Evolutionary conservation across 2,113 vertebrate species (phyloP), one percentile per base, ranked within the genome.

Genomic region (Colinus virginianus): DNA sequence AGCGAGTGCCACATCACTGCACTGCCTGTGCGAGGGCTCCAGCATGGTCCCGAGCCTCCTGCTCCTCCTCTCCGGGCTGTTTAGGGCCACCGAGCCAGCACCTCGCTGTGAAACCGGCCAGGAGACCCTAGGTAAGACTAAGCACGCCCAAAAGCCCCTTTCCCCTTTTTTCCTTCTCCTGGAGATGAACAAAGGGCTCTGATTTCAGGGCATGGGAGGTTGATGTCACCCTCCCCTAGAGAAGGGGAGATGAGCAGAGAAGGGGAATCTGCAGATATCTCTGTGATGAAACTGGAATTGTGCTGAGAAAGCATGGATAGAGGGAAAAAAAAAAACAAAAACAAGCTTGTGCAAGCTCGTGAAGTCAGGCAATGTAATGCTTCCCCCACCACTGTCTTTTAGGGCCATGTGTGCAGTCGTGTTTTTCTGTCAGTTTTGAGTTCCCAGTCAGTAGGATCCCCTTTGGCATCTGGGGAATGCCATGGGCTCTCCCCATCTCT

Each of bases 1-100:
- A 83, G 93, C 61, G 40, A 95, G 94, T 98, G 99, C 99, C 98
- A 98, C 98, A 98, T 98, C 98, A 97, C 97, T 78, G 93, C 13
- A 81, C 85, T 88, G 88, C 72, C 67, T 45, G 81, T 20, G 40
- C 91, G 38, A 85, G 58, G 86, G 81, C 90, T 98, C 98, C 98
- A 96, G 58, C 94, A 95, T 98, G 97, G 75, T 94, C 88, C 90
- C 87, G 74, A 94, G 34, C 85, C 71, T 95, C 38, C 90, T 96
- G 62, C 64, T 97, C 2, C 87, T 97, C 19, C 82, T 96, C 1
- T 25, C 63, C 0, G 76, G 49, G 67, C 95, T 97, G 68, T 84
- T 95, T 36, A 59, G 86, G 84, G 74, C 34, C 69, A 58, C 45
- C 36, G 78, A 40, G 75, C 48, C 55, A 4, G 71, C 92, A 3